These are phyloP conservation scores for Lanistes nyassanus DNA, from an alignment of 1,140 invertebrate genomes.

Conservation along the genomic window DNA sequence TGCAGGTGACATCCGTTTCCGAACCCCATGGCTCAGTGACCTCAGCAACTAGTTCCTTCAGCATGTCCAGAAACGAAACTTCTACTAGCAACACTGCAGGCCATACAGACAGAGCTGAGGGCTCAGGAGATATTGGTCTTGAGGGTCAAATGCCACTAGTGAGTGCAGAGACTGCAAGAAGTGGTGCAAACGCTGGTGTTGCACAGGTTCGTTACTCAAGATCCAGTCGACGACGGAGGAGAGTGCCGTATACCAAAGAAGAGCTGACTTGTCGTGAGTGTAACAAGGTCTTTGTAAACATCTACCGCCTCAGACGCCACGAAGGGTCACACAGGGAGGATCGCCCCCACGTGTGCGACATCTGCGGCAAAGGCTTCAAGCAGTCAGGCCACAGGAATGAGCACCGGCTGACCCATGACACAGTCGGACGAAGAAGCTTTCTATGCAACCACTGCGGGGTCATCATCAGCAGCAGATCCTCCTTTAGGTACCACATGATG, in stretches of 20 bases:
- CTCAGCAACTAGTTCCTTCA: no score
- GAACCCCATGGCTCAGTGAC: no score
- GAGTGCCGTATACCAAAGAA: conserved; percentile 24
- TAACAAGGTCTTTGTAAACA: conserved; percentile 28
- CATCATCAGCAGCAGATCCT: conserved; percentile 31
- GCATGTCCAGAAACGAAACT: no score
- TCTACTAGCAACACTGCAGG: neutral
- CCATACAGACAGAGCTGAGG: neutral
- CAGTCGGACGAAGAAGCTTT: conserved; percentile 21
- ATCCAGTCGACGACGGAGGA: conserved; percentile 8
- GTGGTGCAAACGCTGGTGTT: neutral
- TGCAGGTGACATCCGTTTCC: no score
- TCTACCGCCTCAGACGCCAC: conserved; percentile 32
- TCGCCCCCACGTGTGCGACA: conserved; percentile 26
- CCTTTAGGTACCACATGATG: conserved; percentile 33
- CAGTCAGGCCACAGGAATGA: conserved; percentile 35
- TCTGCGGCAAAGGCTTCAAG: conserved; percentile 35
- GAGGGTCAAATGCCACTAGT: no score
- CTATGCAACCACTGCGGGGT: conserved; percentile 33
- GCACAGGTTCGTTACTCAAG: neutral
- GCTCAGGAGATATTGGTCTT: neutral
- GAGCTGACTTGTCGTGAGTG: conserved; percentile 31
- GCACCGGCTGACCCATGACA: conserved; percentile 31
- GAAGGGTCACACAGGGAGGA: conserved; percentile 27
- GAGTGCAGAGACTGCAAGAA: neutral